A percentile compares a stretch with the other conserved stretches of the same genome.
Evolutionary conservation across 2,113 vertebrate genomes (phyloP).

Genomic region (Vombatus ursinus): DNA sequence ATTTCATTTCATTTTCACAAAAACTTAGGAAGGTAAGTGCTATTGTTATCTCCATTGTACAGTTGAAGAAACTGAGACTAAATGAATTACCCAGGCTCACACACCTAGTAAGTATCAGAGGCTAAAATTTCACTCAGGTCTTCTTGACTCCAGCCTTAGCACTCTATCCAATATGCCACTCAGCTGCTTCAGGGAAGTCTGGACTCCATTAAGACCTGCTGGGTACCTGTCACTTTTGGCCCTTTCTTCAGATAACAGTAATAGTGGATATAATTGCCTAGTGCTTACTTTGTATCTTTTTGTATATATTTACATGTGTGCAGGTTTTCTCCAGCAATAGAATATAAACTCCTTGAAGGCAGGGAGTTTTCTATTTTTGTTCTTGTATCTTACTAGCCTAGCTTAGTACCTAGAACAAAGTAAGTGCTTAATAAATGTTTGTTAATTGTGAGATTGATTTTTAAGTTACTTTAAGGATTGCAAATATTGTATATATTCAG

Average conservation of each 20-base stretch:
- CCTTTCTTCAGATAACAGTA: neutral
- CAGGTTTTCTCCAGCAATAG: neutral
- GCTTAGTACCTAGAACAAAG: neutral
- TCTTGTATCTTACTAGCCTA: neutral
- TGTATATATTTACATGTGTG: neutral
- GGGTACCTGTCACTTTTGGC: neutral
- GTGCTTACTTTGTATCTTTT: neutral
- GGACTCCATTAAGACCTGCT: neutral
- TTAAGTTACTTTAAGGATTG: neutral
- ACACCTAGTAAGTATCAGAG: neutral
- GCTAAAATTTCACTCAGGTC: neutral
- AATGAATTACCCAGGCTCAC: neutral
- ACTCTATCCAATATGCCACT: neutral
- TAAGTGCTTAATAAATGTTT: neutral
- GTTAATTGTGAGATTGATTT: neutral
- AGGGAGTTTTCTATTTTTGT: neutral
- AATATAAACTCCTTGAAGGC: neutral
- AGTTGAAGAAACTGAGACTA: neutral
- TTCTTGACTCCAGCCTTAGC: neutral
- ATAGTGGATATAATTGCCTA: neutral
- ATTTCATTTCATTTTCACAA: neutral
- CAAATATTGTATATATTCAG: neutral
- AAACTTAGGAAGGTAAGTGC: neutral
- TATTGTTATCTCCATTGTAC: neutral
- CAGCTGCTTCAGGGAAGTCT: neutral